These are phyloP conservation scores for Zosterops hypoxanthus DNA, from an alignment of 2,113 vertebrate genomes.

Conservation along the genomic window DNA sequence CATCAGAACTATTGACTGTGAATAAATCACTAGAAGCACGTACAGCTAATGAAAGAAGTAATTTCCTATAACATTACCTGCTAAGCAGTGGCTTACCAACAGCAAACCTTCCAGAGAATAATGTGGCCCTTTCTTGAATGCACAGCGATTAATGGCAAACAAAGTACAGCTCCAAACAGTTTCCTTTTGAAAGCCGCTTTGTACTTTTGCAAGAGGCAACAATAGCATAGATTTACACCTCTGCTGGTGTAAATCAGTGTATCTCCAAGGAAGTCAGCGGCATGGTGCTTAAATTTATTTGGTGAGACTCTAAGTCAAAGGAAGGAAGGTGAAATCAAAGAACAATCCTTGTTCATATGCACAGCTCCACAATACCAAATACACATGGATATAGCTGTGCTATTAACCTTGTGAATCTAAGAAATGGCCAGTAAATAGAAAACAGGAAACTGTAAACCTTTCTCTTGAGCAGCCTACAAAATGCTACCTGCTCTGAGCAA, in stretches of 20 bases:
- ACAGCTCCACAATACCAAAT: neutral
- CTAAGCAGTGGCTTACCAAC: neutral
- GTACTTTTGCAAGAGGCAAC: neutral
- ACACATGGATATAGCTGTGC: neutral
- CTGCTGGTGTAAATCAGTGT: neutral
- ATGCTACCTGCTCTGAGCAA: neutral
- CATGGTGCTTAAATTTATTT: neutral
- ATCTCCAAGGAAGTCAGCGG: neutral
- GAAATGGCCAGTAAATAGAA: neutral
- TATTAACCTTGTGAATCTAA: neutral
- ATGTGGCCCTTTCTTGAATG: neutral
- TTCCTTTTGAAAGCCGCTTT: neutral
- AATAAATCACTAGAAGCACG: conserved; percentile 15
- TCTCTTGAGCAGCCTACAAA: neutral
- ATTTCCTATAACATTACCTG: conserved; percentile 24
- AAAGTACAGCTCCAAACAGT: neutral
- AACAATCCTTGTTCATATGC: neutral
- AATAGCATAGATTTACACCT: neutral
- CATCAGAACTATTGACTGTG: conserved; percentile 1
- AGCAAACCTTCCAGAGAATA: neutral
- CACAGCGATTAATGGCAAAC: neutral
- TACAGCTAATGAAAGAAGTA: conserved; percentile 8
- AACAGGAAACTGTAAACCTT: neutral
- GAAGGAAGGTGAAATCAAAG: neutral
- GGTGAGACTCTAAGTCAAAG: neutral